Evolutionary conservation across 2,113 vertebrate genomes (phyloP), one percentile per base, ranked within the genome.

Genomic region (Platycercus adscitus): DNA sequence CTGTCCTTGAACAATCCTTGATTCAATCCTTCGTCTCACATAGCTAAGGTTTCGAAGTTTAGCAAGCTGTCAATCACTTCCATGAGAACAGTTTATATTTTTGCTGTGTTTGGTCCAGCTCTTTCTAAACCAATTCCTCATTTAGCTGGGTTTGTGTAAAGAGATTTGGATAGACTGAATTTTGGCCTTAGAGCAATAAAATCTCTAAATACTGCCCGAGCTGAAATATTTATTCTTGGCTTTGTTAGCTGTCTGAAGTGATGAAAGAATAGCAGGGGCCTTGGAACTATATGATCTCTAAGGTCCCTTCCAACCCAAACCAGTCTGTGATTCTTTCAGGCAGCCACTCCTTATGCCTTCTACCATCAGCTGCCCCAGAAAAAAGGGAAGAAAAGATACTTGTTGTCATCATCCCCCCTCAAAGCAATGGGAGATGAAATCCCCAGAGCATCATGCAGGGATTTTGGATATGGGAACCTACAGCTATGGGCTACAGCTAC

Each of bases 141-240:
- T 47, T 60, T 71, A 61, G 52, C 46, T 64, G 1, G 0, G 18
- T 41, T 75, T 68, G 63, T 39, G 47, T 71, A 53, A 86, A 88
- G 72, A 80, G 35, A n/a, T 68, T 71, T 82, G 71, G 68, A 83
- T 56, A 49, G 72, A 50, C 69, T 65, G 41, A 91, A 49, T 79
- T 50, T 70, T 73, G 80, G 61, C 77, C 77, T 93, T 37, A 24
- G 23, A 72, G 88, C 72, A 46, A 52, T 53, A 53, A 80, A 86
- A 47, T 76, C 43, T 52, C 71, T 58, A 89, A 89, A 76, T 33
- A 47, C 68, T 64, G 63, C 73, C 44, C 46, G 26, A 69, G 82
- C 73, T 35, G 77, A 93, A 83, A 79, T 86, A 61, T 56, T 93
- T 86, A 56, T 91, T 83, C 71, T 89, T 70, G 84, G 84, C 84